Percentiles rank a stretch among this genome's conserved stretches.
Evolutionary conservation across 2,113 vertebrate species (phyloP).

Genomic region (Centrocercus urophasianus): DNA sequence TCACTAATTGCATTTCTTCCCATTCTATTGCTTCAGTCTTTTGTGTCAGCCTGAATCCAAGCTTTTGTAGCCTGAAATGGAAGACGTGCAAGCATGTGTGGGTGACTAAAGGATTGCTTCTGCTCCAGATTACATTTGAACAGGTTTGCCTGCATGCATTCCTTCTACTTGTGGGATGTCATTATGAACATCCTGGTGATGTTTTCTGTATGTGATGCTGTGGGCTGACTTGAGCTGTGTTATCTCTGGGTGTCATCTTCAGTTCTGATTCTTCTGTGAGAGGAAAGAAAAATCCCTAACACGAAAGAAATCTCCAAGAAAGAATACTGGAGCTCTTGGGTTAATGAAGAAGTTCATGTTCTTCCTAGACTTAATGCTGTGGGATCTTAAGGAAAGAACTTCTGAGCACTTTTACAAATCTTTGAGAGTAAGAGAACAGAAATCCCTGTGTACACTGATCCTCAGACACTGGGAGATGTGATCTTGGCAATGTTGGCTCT

Average conservation of each 20-base stretch:
- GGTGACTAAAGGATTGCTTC: neutral
- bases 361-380: neutral
- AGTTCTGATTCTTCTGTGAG: neutral
- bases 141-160: rapidly evolving
- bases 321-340: neutral
- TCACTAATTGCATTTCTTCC: neutral
- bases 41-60: neutral
- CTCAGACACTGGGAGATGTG: neutral
- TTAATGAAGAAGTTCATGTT: neutral
- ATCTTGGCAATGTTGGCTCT: neutral
- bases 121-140: neutral
- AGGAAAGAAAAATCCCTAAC: neutral
- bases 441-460: neutral
- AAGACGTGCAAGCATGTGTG: neutral
- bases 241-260: neutral
- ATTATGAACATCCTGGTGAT: neutral
- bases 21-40: neutral
- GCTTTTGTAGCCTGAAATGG: neutral
- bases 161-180: neutral
- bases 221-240: neutral
- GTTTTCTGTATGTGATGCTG: neutral
- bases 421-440: neutral
- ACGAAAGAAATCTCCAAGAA: neutral
- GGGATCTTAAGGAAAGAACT: neutral
- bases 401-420: neutral